phyloP scores from a whole-genome alignment of 2,888 invertebrate genomes.

The Lasioglossum oenotherae region DNA sequence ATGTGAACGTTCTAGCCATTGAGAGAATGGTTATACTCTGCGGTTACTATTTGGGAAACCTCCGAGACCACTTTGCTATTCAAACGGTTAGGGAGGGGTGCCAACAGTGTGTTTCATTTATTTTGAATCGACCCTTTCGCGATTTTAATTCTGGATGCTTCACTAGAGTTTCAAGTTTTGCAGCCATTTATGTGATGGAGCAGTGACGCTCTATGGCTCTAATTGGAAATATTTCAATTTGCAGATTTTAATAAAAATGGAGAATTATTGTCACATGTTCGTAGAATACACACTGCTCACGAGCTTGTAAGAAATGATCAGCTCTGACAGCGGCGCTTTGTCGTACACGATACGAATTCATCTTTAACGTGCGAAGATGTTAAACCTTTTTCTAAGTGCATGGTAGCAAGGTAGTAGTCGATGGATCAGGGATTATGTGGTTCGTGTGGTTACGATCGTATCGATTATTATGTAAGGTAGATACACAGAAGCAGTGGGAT shows the following conservation, averaged over 20 bases:
- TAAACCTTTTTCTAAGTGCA: constrained; percentile 23
- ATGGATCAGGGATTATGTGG: constrained; percentile 44
- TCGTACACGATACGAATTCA: background rate
- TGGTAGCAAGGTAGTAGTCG: constrained; percentile 22
- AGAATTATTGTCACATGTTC: background rate
- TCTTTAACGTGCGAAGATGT: background rate
- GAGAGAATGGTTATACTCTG: background rate
- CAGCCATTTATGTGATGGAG: background rate
- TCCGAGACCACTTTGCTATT: background rate
- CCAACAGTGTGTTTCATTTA: background rate
- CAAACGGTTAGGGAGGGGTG: background rate
- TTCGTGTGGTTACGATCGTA: constrained; percentile 57
- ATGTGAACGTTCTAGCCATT: background rate
- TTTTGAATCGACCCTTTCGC: background rate
- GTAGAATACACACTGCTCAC: background rate
- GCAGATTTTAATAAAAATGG: too few species aligned
- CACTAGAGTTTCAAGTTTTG: background rate
- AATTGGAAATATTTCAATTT: background rate
- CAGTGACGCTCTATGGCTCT: background rate
- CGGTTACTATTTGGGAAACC: background rate
- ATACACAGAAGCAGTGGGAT: constrained; percentile 51
- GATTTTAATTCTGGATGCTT: background rate
- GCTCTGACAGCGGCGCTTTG: background rate
- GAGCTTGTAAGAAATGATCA: background rate
- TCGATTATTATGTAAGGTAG: constrained; percentile 63